Conservation (phyloP, 2,888 invertebrate species). For the Lasiommata megera region DNA sequence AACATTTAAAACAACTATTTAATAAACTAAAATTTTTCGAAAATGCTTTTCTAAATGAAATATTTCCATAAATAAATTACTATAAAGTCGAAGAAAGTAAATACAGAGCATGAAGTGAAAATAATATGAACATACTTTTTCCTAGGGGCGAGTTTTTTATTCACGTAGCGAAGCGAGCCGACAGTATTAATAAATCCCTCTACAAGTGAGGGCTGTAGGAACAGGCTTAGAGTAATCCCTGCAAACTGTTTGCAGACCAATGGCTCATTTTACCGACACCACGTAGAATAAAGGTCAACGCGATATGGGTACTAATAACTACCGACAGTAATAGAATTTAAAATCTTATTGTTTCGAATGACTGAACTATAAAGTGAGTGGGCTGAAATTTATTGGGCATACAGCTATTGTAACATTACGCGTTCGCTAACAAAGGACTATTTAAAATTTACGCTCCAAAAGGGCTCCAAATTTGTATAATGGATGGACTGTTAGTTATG, state of each 20-base stretch:
- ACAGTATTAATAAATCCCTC: conserved; percentile 23
- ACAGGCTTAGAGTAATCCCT: conserved; percentile 23
- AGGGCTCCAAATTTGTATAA: too few relatives aligned
- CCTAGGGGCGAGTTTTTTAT: conserved; percentile 12
- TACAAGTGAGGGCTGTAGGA: conserved; percentile 22
- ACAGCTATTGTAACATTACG: too few relatives aligned
- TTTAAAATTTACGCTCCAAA: too few relatives aligned
- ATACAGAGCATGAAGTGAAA: not conserved
- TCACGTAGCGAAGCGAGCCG: conserved; percentile 11
- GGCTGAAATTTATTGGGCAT: too few relatives aligned
- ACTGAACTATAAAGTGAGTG: too few relatives aligned
- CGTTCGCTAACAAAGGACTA: too few relatives aligned
- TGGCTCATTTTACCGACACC: conserved; percentile 18
- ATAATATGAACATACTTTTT: conserved; percentile 1
- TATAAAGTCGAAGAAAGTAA: not conserved
- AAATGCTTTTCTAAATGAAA: too few relatives aligned
- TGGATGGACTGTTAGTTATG: too few relatives aligned
- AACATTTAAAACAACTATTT: not conserved
- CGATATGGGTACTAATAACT: not conserved
- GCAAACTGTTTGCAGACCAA: conserved; percentile 18
- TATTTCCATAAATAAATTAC: conserved; percentile 1
- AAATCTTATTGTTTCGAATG: too few relatives aligned
- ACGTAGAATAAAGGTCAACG: conserved; percentile 1
- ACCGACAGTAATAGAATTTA: not conserved
- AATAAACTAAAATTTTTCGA: too few relatives aligned